Base-by-base conservation (phyloP, 1,140 invertebrate species). In the Drosophila persimilis region DNA sequence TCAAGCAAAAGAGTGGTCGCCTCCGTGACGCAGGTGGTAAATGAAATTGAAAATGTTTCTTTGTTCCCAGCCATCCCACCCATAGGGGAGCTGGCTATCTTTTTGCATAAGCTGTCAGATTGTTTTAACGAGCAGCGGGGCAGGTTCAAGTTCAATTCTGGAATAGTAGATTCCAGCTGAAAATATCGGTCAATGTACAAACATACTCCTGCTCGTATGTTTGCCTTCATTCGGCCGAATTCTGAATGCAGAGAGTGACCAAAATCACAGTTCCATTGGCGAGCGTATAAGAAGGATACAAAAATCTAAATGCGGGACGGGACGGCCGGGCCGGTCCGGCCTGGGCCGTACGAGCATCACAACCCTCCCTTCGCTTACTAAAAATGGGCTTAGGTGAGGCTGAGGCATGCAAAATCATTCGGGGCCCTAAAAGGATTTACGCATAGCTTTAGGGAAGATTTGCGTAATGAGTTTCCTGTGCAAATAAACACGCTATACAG, bases 401-500 rank as follows among this genome's bases (percentile, higher is more conserved):
- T 47, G 15, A 44, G 63, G 51, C 63, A 58, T 48, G 52, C 52
- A 70, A 69, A 59, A 52, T 61, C 62, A 73, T 73, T 73, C 55
- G 41, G 50, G 46, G 67, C 52, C 73, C 51, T 74, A 80, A 83
- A 83, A 76, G 80, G 75, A 77, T 83, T 80, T 81, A 57, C 64
- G 74, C 63, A 81, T 77, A 62, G 80, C 80, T 83, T 83, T 81
- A 72, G 80, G 80, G 65, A 62, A 62, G 78, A 83, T 80, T 83
- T 80, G 70, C 74, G 78, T 83, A 83, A 83, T 83, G 80, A 83
- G 80, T 83, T 83, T 83, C 80, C 80, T 83, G 80, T 83, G 71
- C 75, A 83, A 83, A 83, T 83, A 83, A 80, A 72, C 73, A 75
- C 62, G 71, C 72, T 67, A 75, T 65, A 66, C 62, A 75, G 62